These are phyloP conservation scores for Chromobotia macracanthus DNA, from an alignment of 2,797 vertebrate species.

Conservation along the genomic window DNA sequence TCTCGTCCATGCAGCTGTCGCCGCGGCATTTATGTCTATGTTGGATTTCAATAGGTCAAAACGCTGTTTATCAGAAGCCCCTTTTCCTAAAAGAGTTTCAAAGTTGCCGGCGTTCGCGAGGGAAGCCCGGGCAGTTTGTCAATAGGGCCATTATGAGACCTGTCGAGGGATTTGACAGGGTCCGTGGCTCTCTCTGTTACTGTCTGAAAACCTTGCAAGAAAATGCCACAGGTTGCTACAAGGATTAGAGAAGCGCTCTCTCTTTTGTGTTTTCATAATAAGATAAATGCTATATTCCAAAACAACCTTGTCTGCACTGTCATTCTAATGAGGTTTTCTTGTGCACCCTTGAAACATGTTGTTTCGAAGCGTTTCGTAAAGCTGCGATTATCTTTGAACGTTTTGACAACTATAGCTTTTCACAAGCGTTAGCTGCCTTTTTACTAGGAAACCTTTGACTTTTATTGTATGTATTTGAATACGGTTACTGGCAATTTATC, in stretches of 20 bases:
- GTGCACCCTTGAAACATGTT: background rate
- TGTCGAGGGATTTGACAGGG: conserved; percentile 53
- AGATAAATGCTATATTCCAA: background rate
- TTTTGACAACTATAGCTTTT: no score
- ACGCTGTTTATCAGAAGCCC: conserved; percentile 40
- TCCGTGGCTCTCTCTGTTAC: conserved; percentile 37
- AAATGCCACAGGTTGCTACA: conserved; percentile 30
- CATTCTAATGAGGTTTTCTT: background rate
- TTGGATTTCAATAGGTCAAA: conserved; percentile 42
- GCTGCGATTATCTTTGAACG: no score
- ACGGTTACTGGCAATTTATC: no score
- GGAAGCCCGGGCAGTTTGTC: conserved; percentile 55
- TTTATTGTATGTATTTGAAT: no score
- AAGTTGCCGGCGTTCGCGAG: conserved; percentile 6
- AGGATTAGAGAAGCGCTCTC: conserved; percentile 14
- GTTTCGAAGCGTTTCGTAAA: no score
- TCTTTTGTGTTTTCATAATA: conserved; percentile 17
- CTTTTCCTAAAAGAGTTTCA: conserved; percentile 49
- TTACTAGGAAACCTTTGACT: no score
- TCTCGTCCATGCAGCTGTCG: conserved; percentile 14
- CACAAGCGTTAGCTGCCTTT: no score
- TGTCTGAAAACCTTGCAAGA: conserved; percentile 29
- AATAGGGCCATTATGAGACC: conserved; percentile 56
- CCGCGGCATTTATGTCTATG: conserved; percentile 38
- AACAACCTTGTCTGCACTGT: background rate